Evolutionary conservation across 64 coral and sea anemone species (phyloP), one percentile per base, ranked within the genome.

Genomic region (Montipora foliosa): DNA sequence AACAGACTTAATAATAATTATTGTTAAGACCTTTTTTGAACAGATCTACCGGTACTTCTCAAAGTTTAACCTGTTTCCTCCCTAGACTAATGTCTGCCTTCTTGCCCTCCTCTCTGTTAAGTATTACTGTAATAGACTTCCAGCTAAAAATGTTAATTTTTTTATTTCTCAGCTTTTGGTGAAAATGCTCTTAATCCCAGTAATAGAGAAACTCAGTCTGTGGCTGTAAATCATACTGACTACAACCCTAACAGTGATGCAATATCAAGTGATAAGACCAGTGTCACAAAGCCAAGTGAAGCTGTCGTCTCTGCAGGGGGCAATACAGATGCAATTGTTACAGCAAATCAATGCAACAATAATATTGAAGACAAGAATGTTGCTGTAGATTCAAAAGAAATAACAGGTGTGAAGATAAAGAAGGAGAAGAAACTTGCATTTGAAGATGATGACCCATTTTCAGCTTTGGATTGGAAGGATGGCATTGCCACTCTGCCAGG

Each of bases 401-500:
- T 8, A 14, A 11, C 53, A 62, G 79, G 5, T 15, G 45, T 84
- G 24, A 77, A 79, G 44, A 76, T 79, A 2, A 92, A 85, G 21
- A 92, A 77, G 14, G 60, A 55, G 50, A 76, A 79, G 53, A 81
- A 92, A 76, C 50, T 44, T 77, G n/a, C 70, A 49, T 76, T 77
- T 67, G 67, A 67, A 57, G 82, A 86, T 49, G 90, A 92, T 24
- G 94, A 95, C 71, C 94, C 94, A 20, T 94, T 90, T 87, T 58
- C 96, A 52, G 85, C 87, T 60, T 87, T 97, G 77, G 96, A 97
- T 69, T 97, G 96, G 96, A 97, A 97, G 58, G 89, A 97, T 92
- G 96, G 96, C 0, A 95, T 97, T 67, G 96, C 93, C 44, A 92
- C 96, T 51, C 50, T 97, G 17, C 96, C 96, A 94, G 96, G 96